Evolutionary conservation across 2,797 vertebrate genomes (phyloP).

Genomic region (Loris lydekkerianus): DNA sequence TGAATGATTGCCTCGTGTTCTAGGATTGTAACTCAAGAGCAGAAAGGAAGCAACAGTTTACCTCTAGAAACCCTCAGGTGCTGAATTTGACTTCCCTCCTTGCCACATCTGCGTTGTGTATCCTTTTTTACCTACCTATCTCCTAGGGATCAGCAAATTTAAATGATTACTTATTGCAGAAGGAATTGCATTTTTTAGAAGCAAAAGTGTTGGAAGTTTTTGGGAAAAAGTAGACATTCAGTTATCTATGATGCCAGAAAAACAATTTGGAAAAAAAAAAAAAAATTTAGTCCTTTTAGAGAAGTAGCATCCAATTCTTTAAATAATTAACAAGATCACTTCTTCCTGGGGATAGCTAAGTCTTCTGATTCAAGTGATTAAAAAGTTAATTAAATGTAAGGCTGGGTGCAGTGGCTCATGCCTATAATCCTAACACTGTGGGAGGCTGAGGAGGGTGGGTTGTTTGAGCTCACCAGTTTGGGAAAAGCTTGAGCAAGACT

Average conservation of each 20-base stretch:
- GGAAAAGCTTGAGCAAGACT: too few species aligned
- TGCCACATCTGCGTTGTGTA: background rate
- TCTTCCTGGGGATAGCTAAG: background rate
- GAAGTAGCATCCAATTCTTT: background rate
- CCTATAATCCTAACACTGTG: too few species aligned
- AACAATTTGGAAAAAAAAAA: background rate
- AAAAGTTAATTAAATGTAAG: too few species aligned
- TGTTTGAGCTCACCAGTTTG: too few species aligned
- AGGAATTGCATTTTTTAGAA: conserved; percentile 38
- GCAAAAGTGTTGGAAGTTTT: background rate
- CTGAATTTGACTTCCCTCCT: background rate
- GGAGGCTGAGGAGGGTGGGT: too few species aligned
- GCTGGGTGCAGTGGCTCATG: too few species aligned
- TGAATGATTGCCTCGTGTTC: background rate
- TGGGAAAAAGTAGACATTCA: background rate
- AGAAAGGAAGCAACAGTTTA: conserved; percentile 7
- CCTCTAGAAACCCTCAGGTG: background rate
- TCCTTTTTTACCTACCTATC: background rate
- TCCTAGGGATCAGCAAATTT: background rate
- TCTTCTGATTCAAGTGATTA: background rate
- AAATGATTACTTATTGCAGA: background rate
- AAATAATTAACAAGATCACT: background rate
- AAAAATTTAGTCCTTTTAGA: background rate
- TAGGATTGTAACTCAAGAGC: background rate
- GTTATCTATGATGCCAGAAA: background rate